Evolutionary conservation across 2,113 vertebrate species (phyloP), one percentile per base, ranked within the genome.

Genomic region (Ceyx cyanopectus): DNA sequence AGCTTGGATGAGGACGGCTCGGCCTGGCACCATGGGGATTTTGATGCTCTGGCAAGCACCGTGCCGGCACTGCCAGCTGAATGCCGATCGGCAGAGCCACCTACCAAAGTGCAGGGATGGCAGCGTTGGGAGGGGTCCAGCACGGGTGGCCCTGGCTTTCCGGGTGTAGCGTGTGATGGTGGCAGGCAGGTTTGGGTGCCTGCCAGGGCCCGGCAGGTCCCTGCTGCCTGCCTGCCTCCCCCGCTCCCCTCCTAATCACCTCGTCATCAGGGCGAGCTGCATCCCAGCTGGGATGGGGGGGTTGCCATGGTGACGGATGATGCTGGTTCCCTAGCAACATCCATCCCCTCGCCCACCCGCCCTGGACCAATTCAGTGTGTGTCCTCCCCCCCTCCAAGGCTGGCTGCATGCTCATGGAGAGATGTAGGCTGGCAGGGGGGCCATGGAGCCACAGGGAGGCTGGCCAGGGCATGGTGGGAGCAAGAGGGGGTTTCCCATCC

Each of bases 221-320:
- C 82, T 12, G 1, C 90, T 91, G 88, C 95, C 89, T 87, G 88
- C 95, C 89, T 87, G 77, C 95, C 95, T 90, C 94, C 94, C 78
- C 92, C 93, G 76, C 95, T 87, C 93, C 91, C 89, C 95, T 93
- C 91, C 95, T 95, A 95, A 96, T 95, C 96, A 95, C 93, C 96
- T 95, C 91, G 54, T 92, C 90, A 84, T 92, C 62, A 12, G 92
- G 94, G 92, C 72, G 46, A 96, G 91, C 87, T 90, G 77, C 89
- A 94, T 94, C 96, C 97, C 87, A 63, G 95, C 95, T 93, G 89
- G 92, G 95, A 89, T 97, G 95, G 96, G 96, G 96, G 70, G 81
- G 94, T 98, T 97, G 95, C 93, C 91, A 95, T 97, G 96, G 97
- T 9, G 93, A 98, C 22, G 20, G 91, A 96, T 96, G 97, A 98